A percentile compares a stretch with the other conserved stretches of the same genome.
These are phyloP conservation scores for Podarcis cretensis DNA, from an alignment of 2,113 vertebrate species.

Conservation along the genomic window DNA sequence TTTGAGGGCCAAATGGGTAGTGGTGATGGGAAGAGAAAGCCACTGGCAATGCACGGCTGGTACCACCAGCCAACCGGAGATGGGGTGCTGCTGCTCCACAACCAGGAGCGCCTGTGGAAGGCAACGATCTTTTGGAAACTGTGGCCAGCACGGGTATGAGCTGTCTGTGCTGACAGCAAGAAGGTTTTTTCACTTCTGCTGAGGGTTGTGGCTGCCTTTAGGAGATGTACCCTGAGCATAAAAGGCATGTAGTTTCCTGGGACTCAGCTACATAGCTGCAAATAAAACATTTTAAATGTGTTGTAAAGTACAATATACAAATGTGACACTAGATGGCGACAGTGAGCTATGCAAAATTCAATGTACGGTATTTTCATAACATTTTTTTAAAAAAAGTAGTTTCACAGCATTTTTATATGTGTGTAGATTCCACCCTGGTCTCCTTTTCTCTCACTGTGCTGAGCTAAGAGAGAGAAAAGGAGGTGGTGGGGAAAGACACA, in stretches of 20 bases:
- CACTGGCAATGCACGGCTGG: not conserved
- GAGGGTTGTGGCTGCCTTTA: conserved; percentile 34
- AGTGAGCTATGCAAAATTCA: too few relatives aligned
- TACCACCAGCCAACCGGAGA: not conserved
- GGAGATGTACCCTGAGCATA: conserved; percentile 44
- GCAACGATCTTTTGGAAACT: not conserved
- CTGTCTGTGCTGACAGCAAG: accelerated
- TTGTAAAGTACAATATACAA: too few relatives aligned
- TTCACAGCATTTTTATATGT: too few relatives aligned
- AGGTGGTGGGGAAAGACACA: not conserved
- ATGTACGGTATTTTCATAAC: too few relatives aligned
- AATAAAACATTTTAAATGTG: too few relatives aligned
- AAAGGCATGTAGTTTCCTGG: conserved; percentile 65
- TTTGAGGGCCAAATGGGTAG: not conserved
- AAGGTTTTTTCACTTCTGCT: not conserved
- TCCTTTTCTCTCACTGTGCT: not conserved
- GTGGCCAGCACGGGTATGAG: not conserved
- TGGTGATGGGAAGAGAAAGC: not conserved
- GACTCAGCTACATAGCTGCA: too few relatives aligned
- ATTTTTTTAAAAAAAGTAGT: too few relatives aligned
- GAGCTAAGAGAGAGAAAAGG: not conserved
- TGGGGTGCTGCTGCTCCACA: not conserved
- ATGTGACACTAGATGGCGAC: too few relatives aligned
- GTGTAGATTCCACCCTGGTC: accelerated
- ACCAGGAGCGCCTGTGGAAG: not conserved